Evolutionary conservation across 2,797 vertebrate genomes (phyloP).

Genomic region (Mus minutoides): DNA sequence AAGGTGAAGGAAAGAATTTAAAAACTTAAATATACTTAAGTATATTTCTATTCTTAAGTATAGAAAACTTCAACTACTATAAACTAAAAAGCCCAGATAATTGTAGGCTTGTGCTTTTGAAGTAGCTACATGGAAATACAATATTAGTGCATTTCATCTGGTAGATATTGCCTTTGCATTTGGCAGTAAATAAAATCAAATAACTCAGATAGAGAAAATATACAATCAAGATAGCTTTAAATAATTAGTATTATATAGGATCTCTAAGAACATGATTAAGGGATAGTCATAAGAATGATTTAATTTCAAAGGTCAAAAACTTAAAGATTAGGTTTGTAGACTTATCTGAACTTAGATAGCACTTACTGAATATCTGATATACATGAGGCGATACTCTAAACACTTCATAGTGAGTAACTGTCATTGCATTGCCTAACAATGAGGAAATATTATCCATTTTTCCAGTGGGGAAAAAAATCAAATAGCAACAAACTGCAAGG

Average conservation of each 20-base stretch:
- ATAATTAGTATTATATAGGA: not conserved
- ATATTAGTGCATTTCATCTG: not conserved
- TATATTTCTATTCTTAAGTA: not conserved
- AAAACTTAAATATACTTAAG: conserved; percentile 17
- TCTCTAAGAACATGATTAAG: not conserved
- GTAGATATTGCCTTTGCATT: not conserved
- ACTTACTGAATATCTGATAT: conserved; percentile 7
- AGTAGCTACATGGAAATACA: conserved; percentile 39
- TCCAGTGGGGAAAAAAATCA: not conserved
- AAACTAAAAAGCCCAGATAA: conserved; percentile 22
- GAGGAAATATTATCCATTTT: conserved; percentile 27
- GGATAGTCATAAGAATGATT: not conserved
- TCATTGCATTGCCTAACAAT: not conserved
- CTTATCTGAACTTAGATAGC: not conserved
- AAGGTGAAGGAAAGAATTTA: not conserved
- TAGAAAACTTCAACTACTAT: not conserved
- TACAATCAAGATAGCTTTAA: not conserved
- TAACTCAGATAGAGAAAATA: not conserved
- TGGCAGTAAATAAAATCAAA: not conserved
- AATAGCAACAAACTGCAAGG: not conserved
- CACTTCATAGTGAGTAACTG: not conserved
- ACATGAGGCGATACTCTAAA: not conserved
- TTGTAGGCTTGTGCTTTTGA: not conserved
- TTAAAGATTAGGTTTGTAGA: not conserved
- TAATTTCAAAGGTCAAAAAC: conserved; percentile 42